Evolutionary conservation across 2,113 vertebrate species (phyloP).

Genomic region (Benitochromis conjunctus): DNA sequence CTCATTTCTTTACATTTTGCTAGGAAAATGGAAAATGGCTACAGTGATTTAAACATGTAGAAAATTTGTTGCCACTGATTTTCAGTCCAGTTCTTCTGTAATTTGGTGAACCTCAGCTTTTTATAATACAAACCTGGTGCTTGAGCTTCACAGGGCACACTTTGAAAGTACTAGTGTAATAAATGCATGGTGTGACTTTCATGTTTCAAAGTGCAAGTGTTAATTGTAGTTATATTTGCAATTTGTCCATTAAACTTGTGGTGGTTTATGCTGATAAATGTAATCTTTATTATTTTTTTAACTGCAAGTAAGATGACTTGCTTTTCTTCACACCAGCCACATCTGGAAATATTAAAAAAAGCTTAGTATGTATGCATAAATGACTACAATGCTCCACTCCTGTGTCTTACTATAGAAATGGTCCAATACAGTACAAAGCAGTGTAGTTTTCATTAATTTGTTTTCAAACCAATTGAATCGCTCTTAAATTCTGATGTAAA

Average conservation of each 20-base stretch:
- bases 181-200: neutral
- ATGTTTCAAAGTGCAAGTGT: neutral
- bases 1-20: neutral
- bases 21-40: neutral
- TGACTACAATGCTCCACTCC: neutral
- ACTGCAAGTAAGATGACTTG: neutral
- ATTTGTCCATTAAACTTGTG: neutral
- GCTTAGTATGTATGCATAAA: neutral
- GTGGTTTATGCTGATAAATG: neutral
- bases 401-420: neutral
- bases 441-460: neutral
- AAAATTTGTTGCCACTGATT: neutral
- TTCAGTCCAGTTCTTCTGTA: neutral
- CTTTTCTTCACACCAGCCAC: neutral
- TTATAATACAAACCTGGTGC: neutral
- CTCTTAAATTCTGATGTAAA: neutral
- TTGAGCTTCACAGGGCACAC: neutral
- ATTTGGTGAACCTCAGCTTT: neutral
- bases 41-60: neutral
- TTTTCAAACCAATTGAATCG: neutral
- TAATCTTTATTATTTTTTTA: neutral
- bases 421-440: accelerated
- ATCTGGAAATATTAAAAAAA: neutral
- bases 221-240: neutral
- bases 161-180: neutral